Evolutionary conservation across 2,797 vertebrate species (phyloP).

Genomic region (Fistularia commersonii): DNA sequence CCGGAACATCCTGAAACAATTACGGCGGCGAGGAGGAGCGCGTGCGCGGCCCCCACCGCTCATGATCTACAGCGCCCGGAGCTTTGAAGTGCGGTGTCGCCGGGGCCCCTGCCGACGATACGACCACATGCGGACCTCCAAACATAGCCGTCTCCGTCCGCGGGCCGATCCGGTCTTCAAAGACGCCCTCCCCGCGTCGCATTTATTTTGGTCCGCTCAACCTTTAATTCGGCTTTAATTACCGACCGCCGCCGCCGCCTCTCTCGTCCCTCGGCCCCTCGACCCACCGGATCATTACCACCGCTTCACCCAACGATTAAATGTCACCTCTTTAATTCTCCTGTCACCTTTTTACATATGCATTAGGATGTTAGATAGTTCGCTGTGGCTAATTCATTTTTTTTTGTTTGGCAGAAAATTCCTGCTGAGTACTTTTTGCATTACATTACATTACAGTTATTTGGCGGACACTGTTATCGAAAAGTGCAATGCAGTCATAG

Average conservation of each 20-base stretch:
- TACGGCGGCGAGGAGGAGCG: constrained; percentile 1
- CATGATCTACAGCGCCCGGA: too few species aligned
- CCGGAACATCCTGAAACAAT: constrained; percentile 20
- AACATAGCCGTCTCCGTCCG: constrained; percentile 42
- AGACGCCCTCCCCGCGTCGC: constrained; percentile 52
- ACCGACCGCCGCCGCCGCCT: constrained; percentile 53
- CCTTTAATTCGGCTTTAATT: constrained; percentile 64
- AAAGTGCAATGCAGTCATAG: too few species aligned
- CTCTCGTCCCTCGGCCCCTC: constrained; percentile 72
- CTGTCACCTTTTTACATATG: too few species aligned
- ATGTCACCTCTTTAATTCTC: constrained; percentile 55
- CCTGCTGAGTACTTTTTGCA: too few species aligned
- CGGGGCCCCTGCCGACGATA: too few species aligned
- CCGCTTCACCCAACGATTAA: constrained; percentile 66
- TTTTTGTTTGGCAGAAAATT: too few species aligned
- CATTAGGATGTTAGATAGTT: too few species aligned
- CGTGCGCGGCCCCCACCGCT: too few species aligned
- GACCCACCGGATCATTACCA: constrained; percentile 70
- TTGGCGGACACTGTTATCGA: too few species aligned
- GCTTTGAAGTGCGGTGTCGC: too few species aligned
- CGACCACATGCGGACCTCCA: constrained; percentile 21
- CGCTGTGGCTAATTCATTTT: too few species aligned
- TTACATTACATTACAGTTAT: too few species aligned
- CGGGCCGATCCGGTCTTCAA: constrained; percentile 58
- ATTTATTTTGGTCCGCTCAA: constrained; percentile 69